Evolutionary conservation across 2,888 invertebrate species (phyloP).

Genomic region (Blera fallax): DNA sequence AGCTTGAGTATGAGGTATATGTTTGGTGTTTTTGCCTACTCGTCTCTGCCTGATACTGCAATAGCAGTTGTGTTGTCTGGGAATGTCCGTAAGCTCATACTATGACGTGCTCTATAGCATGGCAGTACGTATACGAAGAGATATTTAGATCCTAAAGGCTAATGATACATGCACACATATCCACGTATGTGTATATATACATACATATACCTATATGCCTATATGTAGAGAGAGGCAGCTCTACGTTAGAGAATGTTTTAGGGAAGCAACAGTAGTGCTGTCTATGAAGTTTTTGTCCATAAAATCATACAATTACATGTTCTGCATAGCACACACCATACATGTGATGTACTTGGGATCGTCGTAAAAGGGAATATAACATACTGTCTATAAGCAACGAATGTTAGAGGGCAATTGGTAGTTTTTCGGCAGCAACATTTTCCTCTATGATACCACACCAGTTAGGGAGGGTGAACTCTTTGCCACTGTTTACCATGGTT

Average conservation of each 20-base stretch:
- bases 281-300: slow-evolving; percentile 10
- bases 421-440: slow-evolving; percentile 18
- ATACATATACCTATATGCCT: not conserved
- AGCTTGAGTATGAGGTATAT: not conserved
- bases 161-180: not conserved
- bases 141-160: slow-evolving; percentile 36
- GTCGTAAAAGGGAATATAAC: slow-evolving; percentile 12
- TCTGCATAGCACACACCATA: slow-evolving; percentile 17
- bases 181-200: not conserved
- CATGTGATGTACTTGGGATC: slow-evolving; percentile 17
- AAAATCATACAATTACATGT: slow-evolving; percentile 40
- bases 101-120: slow-evolving; percentile 4
- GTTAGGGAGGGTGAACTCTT: not conserved
- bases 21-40: slow-evolving; percentile 11
- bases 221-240: too few species aligned
- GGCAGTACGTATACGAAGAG: not conserved
- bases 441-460: not conserved
- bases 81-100: slow-evolving; percentile 31
- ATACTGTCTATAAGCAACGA: not conserved
- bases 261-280: slow-evolving; percentile 15
- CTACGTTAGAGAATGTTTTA: not conserved
- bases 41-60: slow-evolving; percentile 18
- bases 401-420: slow-evolving; percentile 7
- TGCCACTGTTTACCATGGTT: not conserved
- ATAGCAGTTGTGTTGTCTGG: slow-evolving; percentile 7